A percentile compares a stretch with the other conserved stretches of the same genome.
phyloP scores from a whole-genome alignment of 2,797 vertebrate species.

The Acropternis orthonyx region DNA sequence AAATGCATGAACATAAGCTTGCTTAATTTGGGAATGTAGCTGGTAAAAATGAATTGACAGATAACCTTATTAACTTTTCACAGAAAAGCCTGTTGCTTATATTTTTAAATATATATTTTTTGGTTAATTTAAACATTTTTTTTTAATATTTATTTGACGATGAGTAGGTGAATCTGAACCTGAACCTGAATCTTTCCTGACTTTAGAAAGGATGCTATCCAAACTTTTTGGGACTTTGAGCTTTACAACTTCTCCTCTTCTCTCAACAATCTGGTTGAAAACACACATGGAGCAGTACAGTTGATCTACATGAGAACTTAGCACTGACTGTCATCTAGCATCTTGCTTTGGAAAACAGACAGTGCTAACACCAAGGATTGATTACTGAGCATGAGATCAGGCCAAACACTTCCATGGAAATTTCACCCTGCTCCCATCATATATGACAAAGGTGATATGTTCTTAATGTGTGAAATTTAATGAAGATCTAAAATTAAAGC shows the following conservation, averaged over 20 bases:
- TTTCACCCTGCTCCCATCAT: background rate
- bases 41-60: background rate
- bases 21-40: background rate
- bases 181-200: background rate
- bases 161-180: background rate
- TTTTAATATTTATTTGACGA: background rate
- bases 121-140: background rate
- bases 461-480: background rate
- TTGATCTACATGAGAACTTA: background rate
- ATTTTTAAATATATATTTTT: background rate
- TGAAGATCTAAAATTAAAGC: background rate
- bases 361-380: background rate
- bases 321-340: background rate
- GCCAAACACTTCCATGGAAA: background rate
- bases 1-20: background rate
- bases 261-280: background rate
- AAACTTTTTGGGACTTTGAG: background rate
- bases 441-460: background rate
- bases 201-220: background rate
- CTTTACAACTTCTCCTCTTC: background rate
- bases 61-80: background rate
- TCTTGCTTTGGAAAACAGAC: background rate
- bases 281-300: background rate
- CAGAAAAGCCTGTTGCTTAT: background rate
- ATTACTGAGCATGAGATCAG: accelerated